A percentile compares a stretch with the other conserved stretches of the same genome.
phyloP scores from a whole-genome alignment of 2,113 vertebrate species.

The Collichthys lucidus region DNA sequence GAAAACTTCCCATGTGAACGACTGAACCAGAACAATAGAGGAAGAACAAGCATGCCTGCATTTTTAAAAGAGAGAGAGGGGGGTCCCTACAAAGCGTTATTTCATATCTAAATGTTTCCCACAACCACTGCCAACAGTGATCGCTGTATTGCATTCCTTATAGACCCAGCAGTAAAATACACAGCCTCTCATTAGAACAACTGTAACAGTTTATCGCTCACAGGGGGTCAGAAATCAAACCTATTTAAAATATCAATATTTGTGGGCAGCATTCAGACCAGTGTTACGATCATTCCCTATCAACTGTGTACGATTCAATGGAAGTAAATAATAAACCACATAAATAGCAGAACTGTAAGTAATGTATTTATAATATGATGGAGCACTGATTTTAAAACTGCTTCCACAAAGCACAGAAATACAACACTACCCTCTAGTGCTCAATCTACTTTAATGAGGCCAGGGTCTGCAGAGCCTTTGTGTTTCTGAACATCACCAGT shows the following conservation, averaged over 20 bases:
- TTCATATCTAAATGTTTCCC: constrained; percentile 48
- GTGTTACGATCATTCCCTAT: neutral
- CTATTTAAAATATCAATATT: constrained; percentile 42
- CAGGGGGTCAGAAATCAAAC: constrained; percentile 45
- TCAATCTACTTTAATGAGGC: neutral
- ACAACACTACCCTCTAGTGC: constrained; percentile 66
- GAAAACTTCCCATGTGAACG: constrained; percentile 54
- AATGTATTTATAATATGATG: constrained; percentile 2
- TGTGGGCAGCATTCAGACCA: neutral
- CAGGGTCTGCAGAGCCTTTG: neutral
- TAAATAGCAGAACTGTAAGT: neutral
- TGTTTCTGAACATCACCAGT: constrained; percentile 34
- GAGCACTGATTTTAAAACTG: neutral
- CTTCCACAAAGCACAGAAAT: neutral
- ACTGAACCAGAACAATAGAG: constrained; percentile 31
- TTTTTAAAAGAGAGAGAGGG: constrained; percentile 20
- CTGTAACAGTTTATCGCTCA: constrained; percentile 28
- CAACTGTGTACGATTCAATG: neutral
- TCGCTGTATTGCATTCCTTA: constrained; percentile 45
- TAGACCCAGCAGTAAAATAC: constrained; percentile 34
- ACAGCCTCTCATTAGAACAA: constrained; percentile 11
- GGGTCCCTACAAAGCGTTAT: constrained; percentile 40
- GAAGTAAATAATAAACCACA: neutral
- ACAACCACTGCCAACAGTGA: constrained; percentile 42
- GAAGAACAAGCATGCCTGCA: constrained; percentile 33